A percentile compares a stretch with the other conserved stretches of the same genome.
Conservation (phyloP, 1,140 invertebrate species). For the Microvelia longipes region DNA sequence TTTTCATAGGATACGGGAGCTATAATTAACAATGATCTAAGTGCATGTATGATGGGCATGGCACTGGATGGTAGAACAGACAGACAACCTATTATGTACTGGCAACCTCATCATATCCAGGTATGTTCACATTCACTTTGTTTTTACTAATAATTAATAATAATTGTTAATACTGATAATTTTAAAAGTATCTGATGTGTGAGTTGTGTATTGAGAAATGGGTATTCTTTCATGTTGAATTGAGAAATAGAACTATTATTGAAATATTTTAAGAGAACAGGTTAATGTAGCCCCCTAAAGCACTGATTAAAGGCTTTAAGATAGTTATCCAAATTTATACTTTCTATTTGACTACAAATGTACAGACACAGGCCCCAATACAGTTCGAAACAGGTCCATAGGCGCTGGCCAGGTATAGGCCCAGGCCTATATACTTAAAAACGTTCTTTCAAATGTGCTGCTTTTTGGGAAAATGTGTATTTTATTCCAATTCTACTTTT, state of each 20-base stretch:
- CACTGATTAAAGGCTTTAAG: no score
- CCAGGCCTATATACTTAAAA: no score
- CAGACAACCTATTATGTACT: slow-evolving; percentile 10
- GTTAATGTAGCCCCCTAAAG: no score
- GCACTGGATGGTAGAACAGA: slow-evolving; percentile 9
- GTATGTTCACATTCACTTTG: slow-evolving; percentile 1
- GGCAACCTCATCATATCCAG: slow-evolving; percentile 14
- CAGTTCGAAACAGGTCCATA: no score
- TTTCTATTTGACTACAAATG: no score
- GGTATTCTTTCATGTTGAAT: not conserved
- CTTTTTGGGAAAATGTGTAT: no score
- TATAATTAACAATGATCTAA: slow-evolving; percentile 7
- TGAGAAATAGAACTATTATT: not conserved
- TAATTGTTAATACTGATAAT: not conserved
- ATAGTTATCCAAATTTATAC: no score
- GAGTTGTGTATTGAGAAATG: not conserved
- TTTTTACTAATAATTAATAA: not conserved
- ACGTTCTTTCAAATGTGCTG: no score
- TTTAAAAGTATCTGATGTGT: not conserved
- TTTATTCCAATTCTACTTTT: no score
- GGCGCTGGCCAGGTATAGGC: no score
- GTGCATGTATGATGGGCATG: slow-evolving; percentile 15
- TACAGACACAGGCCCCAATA: no score
- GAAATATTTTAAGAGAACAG: not conserved
- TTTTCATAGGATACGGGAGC: not conserved